Conservation (phyloP, 2,113 vertebrate genomes). For the Pandion haliaetus region DNA sequence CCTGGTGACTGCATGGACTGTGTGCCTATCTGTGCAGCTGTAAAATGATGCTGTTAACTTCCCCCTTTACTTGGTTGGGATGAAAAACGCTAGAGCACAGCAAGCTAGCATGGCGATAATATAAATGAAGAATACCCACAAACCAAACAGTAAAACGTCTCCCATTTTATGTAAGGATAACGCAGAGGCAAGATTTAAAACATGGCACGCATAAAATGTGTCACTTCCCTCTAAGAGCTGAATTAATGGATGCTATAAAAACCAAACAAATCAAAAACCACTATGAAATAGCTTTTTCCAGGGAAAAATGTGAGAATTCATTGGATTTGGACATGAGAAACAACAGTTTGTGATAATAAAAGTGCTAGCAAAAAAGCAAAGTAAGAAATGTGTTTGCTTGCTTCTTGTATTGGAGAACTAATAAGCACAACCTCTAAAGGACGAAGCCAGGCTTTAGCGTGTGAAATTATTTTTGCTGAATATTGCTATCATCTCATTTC, state of each 20-base stretch:
- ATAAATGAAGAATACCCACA: neutral
- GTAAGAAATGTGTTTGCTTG: neutral
- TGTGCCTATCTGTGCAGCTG: neutral
- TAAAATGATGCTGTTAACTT: neutral
- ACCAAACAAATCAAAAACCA: neutral
- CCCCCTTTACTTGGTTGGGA: neutral
- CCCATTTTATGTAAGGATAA: neutral
- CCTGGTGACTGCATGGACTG: neutral
- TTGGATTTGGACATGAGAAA: neutral
- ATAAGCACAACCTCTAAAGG: neutral
- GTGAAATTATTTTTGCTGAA: neutral
- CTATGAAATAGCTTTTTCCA: neutral
- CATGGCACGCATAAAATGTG: neutral
- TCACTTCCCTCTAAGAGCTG: neutral
- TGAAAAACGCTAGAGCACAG: neutral
- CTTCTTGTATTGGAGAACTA: neutral
- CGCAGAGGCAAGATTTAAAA: constrained; percentile 9
- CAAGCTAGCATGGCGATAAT: neutral
- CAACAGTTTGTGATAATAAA: neutral
- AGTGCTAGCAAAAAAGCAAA: neutral
- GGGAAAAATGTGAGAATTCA: neutral
- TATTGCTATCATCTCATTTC: neutral
- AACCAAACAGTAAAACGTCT: neutral
- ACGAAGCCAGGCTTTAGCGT: neutral
- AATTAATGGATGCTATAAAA: neutral